Base-by-base conservation (phyloP, 1,140 invertebrate species). In the Riptortus pedestris region DNA sequence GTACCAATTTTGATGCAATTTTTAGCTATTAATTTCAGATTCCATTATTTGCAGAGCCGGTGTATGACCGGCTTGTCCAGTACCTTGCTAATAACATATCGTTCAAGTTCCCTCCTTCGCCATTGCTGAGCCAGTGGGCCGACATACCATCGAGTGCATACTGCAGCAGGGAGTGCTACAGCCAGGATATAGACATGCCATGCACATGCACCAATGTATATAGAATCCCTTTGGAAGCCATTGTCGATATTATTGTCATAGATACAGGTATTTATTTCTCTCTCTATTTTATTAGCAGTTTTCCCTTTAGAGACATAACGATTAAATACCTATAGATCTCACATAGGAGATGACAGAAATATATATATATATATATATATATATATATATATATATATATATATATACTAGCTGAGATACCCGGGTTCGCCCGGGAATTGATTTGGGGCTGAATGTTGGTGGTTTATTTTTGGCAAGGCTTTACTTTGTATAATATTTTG, bases 111-210 rank as follows among this genome's bases (percentile, higher is more conserved):
- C 79, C 80, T 4, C 64, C 74, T 1, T 71, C 73, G 0, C 81
- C 81, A 7, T 71, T 76, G 0, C 71, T 82, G 7, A 75, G 78
- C 0, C 80, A 82, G 57, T 71, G 69, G 12, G 65, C 74, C 2
- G 75, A 78, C 16, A 70, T 79, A 65, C 69, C 67, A 4, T 0
- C 27, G 5, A 45, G 51, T 5, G 18, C 24, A 29, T 67, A 64
- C 52, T 69, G 68, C 51, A 20, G 55, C 2, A 57, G 62, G 12
- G 52, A 65, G 20, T 64, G 65, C 33, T 27, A 26, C 48, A 38
- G 24, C 9, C 27, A 45, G 18, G 27, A n/a, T 20, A 51, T 51
- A 11, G 20, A 24, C 4, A 63, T 43, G 33, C 16, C 57, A 12
- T 70, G 69, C 45, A 31, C 52, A 12, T 70, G 69, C 28, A 14